These are phyloP conservation scores for Coelopa frigida DNA, from an alignment of 1,140 invertebrate genomes.

Conservation along the genomic window DNA sequence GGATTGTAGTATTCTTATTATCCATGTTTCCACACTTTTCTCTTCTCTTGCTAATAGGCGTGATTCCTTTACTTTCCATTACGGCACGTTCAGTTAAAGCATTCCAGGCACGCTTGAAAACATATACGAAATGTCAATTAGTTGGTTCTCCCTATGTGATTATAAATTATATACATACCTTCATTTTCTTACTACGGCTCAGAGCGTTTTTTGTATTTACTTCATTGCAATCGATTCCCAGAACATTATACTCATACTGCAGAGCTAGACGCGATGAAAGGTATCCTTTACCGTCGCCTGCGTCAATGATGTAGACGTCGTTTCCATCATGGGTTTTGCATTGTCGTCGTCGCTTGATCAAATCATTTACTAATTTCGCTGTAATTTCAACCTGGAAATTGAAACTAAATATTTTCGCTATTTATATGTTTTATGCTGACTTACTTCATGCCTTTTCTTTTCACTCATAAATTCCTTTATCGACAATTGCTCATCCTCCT, in stretches of 20 bases:
- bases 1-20: too few species aligned
- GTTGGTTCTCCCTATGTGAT: neutral
- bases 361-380: conserved; percentile 47
- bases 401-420: neutral
- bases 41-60: conserved; percentile 25
- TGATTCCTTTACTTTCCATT: conserved; percentile 27
- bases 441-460: conserved; percentile 80
- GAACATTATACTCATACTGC: conserved; percentile 60
- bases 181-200: conserved; percentile 53
- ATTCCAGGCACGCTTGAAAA: conserved; percentile 44
- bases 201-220: conserved; percentile 58
- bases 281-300: conserved; percentile 82
- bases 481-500: conserved; percentile 29
- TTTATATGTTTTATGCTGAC: too few species aligned
- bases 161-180: conserved; percentile 36
- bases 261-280: conserved; percentile 66
- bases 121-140: conserved; percentile 6
- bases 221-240: conserved; percentile 69
- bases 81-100: conserved; percentile 38
- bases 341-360: conserved; percentile 7
- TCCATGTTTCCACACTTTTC: too few species aligned
- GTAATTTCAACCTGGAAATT: conserved; percentile 47
- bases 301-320: conserved; percentile 60
- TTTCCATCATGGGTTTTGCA: conserved; percentile 21
- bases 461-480: conserved; percentile 62